Percentiles rank a stretch among this genome's conserved stretches.
Conservation (phyloP, 23 tunicate species). For the Trididemnum miniatum region DNA sequence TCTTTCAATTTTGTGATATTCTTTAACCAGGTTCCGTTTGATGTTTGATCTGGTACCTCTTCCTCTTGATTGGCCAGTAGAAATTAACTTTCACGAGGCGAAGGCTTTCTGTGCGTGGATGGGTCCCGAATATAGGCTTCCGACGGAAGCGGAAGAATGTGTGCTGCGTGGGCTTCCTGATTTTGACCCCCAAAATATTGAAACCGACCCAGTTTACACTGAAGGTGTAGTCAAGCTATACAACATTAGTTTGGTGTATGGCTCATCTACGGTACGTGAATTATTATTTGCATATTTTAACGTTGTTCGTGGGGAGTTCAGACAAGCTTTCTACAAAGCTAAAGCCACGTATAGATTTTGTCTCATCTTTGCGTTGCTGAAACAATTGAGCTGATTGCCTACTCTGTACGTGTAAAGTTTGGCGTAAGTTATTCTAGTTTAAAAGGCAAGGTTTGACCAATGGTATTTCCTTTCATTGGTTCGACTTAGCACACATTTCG, state of each 20-base stretch:
- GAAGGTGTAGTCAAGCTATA: conserved; percentile 10
- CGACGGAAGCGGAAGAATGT: conserved; percentile 82
- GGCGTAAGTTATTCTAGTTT: too few species aligned
- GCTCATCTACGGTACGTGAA: conserved; percentile 76
- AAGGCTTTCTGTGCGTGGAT: conserved; percentile 86
- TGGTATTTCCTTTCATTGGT: too few species aligned
- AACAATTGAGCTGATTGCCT: too few species aligned
- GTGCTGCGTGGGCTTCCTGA: conserved; percentile 63
- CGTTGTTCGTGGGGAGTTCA: too few species aligned
- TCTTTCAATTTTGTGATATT: too few species aligned
- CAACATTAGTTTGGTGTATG: conserved; percentile 61
- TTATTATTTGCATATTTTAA: too few species aligned
- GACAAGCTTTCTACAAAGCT: too few species aligned
- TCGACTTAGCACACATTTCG: too few species aligned
- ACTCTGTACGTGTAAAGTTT: too few species aligned
- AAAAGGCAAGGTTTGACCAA: too few species aligned
- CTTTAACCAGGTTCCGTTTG: conserved; percentile 54
- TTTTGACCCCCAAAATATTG: conserved; percentile 26
- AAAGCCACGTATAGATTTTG: too few species aligned
- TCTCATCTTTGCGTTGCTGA: too few species aligned
- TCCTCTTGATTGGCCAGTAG: conserved; percentile 92
- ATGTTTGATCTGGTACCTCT: conserved; percentile 79
- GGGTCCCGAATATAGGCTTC: conserved; percentile 64
- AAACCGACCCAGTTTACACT: conserved; percentile 35
- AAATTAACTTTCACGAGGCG: conserved; percentile 82